Base-by-base conservation (phyloP, 2,113 vertebrate genomes). In the Callopanchax toddi region DNA sequence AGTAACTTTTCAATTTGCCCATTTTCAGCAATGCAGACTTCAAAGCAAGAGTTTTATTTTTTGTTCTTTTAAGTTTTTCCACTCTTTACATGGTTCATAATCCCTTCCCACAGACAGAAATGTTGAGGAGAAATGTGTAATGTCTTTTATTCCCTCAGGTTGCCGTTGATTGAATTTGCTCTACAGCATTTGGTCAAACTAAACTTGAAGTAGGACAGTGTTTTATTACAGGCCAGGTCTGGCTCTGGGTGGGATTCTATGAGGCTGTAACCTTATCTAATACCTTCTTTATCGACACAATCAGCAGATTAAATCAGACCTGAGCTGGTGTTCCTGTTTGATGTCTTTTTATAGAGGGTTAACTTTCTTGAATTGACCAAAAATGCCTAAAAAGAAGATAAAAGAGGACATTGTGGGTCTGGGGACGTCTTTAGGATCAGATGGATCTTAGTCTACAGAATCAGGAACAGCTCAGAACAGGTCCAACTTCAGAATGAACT, bases 1-100 rank as follows among this genome's bases (percentile, higher is more conserved):
- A 58, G 21, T 15, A 18, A 37, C 43, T 66, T 66, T 63, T 16
- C 43, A 48, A 39, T 60, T 37, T 51, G 51, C 42, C 22, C 4
- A 39, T 32, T 48, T 45, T 32, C 37, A 37, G 18, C 10, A 22
- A 20, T 25, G 36, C 2, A 9, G 26, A 46, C 34, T 5, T 37
- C 10, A 46, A 20, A 3, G 40, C 32, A 23, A 11, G 26, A 20
- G 4, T 17, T 10, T 57, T 48, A 22, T 25, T 15, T 45, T 17
- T 63, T 17, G 16, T 22, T n/a, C 18, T 25, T 29, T 5, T 36
- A 12, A 29, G 46, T n/a, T 37, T 21, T 23, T 36, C 6, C 29
- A 5, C 4, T 57, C 22, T 58, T 29, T 51, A 3, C 15, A 17
- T 22, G 17, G 2, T 11, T 58, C 58, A 29, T 13, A 25, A 23